Base-by-base conservation (phyloP, 2,888 invertebrate genomes). In the Pelosia muscerda region DNA sequence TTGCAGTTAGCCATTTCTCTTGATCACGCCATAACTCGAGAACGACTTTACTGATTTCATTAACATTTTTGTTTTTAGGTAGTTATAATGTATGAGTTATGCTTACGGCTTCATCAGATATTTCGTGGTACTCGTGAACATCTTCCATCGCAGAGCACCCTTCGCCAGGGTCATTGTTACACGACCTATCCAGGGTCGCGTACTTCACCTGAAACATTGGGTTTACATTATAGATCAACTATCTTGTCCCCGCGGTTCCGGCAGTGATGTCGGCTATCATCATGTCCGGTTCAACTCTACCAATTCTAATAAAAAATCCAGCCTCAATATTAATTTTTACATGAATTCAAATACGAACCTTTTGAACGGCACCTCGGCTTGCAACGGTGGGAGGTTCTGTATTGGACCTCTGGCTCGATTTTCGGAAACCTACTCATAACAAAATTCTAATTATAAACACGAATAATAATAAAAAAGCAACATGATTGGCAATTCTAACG, bases 41-140 rank as follows among this genome's bases (percentile, higher is more conserved):
- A 34, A 4, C 2, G 15, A 38, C 38, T 38, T 38, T 38, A 38
- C 15, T 34, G 34, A 34, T 31, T 31, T 31, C 31, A 8, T 8
- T 31, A 31, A 9, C 9, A 8, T 31, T 31, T 31, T 8, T 15
- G 13, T 38, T 38, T 15, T 38, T 15, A 3, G 15, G 1, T 13
- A 15, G 34, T 34, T 11, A 15, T 15, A 15, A 38, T 38, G 38
- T 38, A 15, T 15, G 15, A 38, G 38, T 38, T 15, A 38, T 58
- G 60, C 84, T 84, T 82, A 93, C 93, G 78, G 90, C 90, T 42
- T 92, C 92, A 0, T 94, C 94, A 0, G 93, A 90, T 61, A 94
- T 94, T 75, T 94, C 94, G 57, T 94, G 92, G 65, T 94, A 94
- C 68, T 94, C 94, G 65, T 94, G 94, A 1, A 90, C 86, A 61